Base-by-base conservation (phyloP, 2,888 invertebrate genomes). In the Laothoe populi region DNA sequence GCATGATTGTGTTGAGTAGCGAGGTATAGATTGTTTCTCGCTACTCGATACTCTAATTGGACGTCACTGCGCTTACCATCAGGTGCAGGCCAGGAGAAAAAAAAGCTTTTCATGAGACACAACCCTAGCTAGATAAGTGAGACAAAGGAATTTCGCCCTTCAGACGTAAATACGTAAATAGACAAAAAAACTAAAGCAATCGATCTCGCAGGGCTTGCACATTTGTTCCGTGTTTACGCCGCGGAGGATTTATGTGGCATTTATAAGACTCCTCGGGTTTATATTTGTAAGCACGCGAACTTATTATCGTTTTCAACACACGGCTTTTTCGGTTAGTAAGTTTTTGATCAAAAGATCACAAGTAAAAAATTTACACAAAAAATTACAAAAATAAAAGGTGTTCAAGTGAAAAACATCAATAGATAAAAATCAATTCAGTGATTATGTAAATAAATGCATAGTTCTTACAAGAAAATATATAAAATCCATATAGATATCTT, bases 191-290 rank as follows among this genome's bases (percentile, higher is more conserved):
- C 44, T 59, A 59, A 59, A 45, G 64, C 68, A 49, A 72, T 72
- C 66, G 63, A 70, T 72, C 70, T 70, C 61, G 63, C 64, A 67
- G 65, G 46, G 48, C 24, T 23, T 60, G 45, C 68, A 66, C 70
- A 72, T 72, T 72, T 66, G 64, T 69, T 69, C 44, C 62, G 61
- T 65, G 57, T 66, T 64, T 62, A 64, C 64, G 59, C 21, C 11
- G 21, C 11, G 19, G 31, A 24, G 46, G 38, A 60, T 60, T 60
- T 60, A 60, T 21, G 46, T 19, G 31, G 13, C 35, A 40, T 38
- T 58, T 58, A 58, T 16, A 40, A 23, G 40, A 24, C 1, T 19
- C n/a, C 35, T n/a, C n/a, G 40, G 35, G 8, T 16, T 42, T 58
- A 58, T 42, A 24, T 58, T 58, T 58, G 11, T 31, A 11, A 19